A percentile compares a stretch with the other conserved stretches of the same genome.
Evolutionary conservation across 53 echinoderm and acorn worm genomes (phyloP).

Genomic region (Temnopleurus reevesii): DNA sequence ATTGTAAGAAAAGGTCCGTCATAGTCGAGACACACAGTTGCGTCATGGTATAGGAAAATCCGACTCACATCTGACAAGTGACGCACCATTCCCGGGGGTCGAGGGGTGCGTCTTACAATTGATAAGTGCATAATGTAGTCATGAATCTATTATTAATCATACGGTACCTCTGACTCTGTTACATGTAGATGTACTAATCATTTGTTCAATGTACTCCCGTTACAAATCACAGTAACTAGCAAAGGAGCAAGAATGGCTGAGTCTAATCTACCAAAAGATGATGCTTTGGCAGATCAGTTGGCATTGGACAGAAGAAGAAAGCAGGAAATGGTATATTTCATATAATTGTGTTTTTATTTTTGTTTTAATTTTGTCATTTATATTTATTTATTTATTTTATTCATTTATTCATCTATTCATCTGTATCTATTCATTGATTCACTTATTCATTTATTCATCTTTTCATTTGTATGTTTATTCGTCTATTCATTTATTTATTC

Average conservation of each 20-base stretch:
- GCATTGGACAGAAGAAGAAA: constrained; percentile 1
- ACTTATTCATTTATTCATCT: too few relatives aligned
- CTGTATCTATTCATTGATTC: too few relatives aligned
- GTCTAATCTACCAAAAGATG: neutral
- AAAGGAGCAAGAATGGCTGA: constrained; percentile 10
- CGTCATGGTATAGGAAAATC: neutral
- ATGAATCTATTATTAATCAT: too few relatives aligned
- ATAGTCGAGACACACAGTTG: neutral
- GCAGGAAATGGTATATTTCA: constrained; percentile 41
- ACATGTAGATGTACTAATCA: too few relatives aligned
- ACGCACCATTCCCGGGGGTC: constrained; percentile 28
- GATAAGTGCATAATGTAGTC: neutral
- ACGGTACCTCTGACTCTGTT: too few relatives aligned
- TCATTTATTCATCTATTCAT: too few relatives aligned
- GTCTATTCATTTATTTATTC: neutral
- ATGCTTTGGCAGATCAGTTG: neutral
- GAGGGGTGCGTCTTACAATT: constrained; percentile 32
- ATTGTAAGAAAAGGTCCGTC: too few relatives aligned
- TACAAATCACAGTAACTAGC: too few relatives aligned
- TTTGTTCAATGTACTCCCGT: too few relatives aligned
- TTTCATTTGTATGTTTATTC: neutral
- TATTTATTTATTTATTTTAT: neutral
- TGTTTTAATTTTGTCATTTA: too few relatives aligned
- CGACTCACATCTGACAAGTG: neutral
- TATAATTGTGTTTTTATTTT: too few relatives aligned